These are phyloP conservation scores for Tortricodes alternella DNA, from an alignment of 2,888 invertebrate genomes.

Conservation along the genomic window DNA sequence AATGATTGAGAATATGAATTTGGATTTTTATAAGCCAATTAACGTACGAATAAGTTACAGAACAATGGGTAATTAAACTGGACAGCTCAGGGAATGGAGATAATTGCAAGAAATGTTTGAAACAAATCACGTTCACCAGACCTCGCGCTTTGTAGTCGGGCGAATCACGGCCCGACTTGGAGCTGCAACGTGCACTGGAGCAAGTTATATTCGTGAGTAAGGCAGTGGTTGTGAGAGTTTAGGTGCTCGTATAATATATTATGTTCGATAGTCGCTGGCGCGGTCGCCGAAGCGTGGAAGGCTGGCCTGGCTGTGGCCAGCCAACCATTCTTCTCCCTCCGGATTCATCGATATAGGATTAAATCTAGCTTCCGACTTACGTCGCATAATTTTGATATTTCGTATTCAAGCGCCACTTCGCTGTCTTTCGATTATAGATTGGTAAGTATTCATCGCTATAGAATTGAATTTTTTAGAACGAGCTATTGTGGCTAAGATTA, in stretches of 20 bases:
- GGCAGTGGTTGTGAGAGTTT: constrained; percentile 20
- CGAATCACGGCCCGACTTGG: too few relatives aligned
- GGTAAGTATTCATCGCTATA: too few relatives aligned
- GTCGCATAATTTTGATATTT: constrained; percentile 20
- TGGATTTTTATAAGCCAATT: background rate
- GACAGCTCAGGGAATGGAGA: constrained; percentile 17
- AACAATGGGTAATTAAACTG: constrained; percentile 22
- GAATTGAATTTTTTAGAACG: too few relatives aligned
- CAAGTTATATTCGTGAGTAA: constrained; percentile 46
- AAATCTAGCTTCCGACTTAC: constrained; percentile 28
- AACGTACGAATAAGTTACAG: background rate
- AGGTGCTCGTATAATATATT: constrained; percentile 45
- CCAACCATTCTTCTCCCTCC: constrained; percentile 58
- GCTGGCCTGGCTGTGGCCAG: constrained; percentile 46
- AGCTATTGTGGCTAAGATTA: too few relatives aligned
- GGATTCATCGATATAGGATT: constrained; percentile 48
- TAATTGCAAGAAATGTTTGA: constrained; percentile 20
- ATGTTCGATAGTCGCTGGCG: constrained; percentile 52
- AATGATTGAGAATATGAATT: background rate
- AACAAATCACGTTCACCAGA: constrained; percentile 23
- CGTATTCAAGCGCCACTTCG: background rate
- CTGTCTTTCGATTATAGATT: background rate
- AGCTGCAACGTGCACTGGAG: constrained; percentile 29
- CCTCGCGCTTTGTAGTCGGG: constrained; percentile 7
- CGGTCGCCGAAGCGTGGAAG: constrained; percentile 58